phyloP scores from a whole-genome alignment of 2,888 invertebrate genomes.

The Ctenicera cuprea region DNA sequence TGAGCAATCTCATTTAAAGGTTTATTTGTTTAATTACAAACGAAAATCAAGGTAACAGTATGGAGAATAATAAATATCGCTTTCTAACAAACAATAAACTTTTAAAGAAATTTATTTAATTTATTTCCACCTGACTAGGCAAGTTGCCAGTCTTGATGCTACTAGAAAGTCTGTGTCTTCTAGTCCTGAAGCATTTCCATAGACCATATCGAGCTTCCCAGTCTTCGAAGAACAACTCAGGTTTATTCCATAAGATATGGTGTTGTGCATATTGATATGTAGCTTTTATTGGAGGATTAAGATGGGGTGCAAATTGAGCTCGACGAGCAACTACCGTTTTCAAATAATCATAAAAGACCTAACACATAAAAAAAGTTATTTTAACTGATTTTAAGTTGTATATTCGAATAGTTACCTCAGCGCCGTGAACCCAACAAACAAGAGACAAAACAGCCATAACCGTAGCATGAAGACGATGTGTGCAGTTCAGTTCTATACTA shows the following conservation, averaged over 20 bases:
- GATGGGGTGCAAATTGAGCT: conserved; percentile 78
- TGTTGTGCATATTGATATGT: conserved; percentile 75
- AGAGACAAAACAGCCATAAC: conserved; percentile 78
- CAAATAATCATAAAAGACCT: conserved; percentile 76
- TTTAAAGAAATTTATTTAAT: no score
- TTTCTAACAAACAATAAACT: no score
- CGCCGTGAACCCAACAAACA: conserved; percentile 79
- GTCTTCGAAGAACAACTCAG: conserved; percentile 79
- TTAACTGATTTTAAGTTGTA: neutral
- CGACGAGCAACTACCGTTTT: conserved; percentile 76
- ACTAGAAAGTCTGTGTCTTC: conserved; percentile 11
- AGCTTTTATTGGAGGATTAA: conserved; percentile 78
- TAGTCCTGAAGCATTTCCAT: conserved; percentile 76
- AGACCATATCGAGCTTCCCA: conserved; percentile 80
- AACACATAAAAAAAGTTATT: conserved; percentile 61
- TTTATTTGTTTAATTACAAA: no score
- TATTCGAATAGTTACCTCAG: no score
- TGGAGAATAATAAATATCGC: no score
- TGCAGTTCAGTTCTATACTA: conserved; percentile 65
- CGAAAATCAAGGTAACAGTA: no score
- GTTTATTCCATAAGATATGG: conserved; percentile 77
- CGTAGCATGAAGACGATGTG: conserved; percentile 77
- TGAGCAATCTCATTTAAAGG: no score
- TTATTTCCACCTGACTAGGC: no score
- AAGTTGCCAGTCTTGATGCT: no score